Conservation (phyloP, 2,797 vertebrate genomes). For the Psittacula echo region DNA sequence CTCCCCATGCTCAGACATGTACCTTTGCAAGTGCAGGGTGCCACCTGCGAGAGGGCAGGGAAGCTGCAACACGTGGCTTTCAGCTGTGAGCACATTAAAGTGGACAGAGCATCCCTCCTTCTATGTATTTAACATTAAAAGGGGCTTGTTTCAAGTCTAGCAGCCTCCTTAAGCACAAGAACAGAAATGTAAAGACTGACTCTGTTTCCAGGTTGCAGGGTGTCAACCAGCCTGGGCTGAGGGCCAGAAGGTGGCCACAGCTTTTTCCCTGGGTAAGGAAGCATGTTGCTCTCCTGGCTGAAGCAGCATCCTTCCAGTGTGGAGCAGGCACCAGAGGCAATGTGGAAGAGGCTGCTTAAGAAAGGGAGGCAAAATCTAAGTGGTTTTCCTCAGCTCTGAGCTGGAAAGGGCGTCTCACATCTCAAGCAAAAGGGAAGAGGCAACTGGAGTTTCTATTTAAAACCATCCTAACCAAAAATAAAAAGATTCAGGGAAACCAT, state of each 20-base stretch:
- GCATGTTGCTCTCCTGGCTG: background rate
- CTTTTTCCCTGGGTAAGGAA: background rate
- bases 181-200: rapidly evolving
- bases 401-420: background rate
- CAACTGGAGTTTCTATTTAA: background rate
- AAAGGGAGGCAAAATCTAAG: background rate
- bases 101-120: background rate
- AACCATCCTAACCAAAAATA: background rate
- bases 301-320: background rate
- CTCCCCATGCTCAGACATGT: background rate
- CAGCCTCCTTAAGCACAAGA: background rate
- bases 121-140: rapidly evolving
- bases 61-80: background rate
- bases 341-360: background rate
- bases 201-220: background rate
- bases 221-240: background rate
- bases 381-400: background rate
- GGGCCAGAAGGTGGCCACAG: background rate
- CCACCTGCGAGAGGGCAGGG: background rate
- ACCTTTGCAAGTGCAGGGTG: background rate
- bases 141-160: background rate
- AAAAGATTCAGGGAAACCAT: background rate
- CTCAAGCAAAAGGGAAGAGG: background rate
- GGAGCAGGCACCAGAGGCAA: background rate
- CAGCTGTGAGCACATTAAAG: background rate